A percentile compares a stretch with the other conserved stretches of the same genome.
These are phyloP conservation scores for Hirudo medicinalis DNA, from an alignment of 1,140 invertebrate species.

Conservation along the genomic window DNA sequence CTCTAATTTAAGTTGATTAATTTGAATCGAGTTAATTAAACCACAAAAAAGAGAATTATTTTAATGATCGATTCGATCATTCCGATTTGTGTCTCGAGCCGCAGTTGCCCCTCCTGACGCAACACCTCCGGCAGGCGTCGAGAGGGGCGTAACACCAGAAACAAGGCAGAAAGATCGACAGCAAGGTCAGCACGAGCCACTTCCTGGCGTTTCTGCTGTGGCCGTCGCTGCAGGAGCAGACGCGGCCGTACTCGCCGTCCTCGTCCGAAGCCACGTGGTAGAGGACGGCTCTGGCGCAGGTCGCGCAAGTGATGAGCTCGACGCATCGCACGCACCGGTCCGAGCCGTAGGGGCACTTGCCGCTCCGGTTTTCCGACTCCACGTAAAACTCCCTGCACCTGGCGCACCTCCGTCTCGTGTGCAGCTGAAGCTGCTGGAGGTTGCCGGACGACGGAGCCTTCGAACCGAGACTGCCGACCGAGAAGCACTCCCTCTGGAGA, in stretches of 20 bases:
- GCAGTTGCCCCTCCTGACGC: constrained; percentile 60
- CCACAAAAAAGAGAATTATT: too few relatives aligned
- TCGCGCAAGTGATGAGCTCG: constrained; percentile 66
- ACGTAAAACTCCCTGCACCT: constrained; percentile 44
- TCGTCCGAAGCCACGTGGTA: constrained; percentile 80
- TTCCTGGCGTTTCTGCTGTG: constrained; percentile 33
- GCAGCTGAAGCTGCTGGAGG: constrained; percentile 19
- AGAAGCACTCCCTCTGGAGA: background rate
- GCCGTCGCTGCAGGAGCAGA: constrained; percentile 35
- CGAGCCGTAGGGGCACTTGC: constrained; percentile 72
- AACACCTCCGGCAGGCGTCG: constrained; percentile 66
- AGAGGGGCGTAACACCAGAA: constrained; percentile 81
- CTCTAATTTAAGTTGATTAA: too few relatives aligned
- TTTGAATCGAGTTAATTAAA: too few relatives aligned
- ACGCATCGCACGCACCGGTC: constrained; percentile 67
- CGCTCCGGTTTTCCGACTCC: constrained; percentile 64
- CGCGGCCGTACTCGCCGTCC: constrained; percentile 46
- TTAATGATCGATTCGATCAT: constrained; percentile 18
- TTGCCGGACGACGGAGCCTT: constrained; percentile 19
- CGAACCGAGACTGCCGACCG: constrained; percentile 1
- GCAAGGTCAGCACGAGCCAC: constrained; percentile 70
- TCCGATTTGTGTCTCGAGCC: constrained; percentile 65
- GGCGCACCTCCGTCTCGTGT: constrained; percentile 36
- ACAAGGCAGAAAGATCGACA: constrained; percentile 77
- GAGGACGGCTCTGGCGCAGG: constrained; percentile 63